Conservation (phyloP, 2,888 invertebrate genomes). For the Zelleria hepariella region DNA sequence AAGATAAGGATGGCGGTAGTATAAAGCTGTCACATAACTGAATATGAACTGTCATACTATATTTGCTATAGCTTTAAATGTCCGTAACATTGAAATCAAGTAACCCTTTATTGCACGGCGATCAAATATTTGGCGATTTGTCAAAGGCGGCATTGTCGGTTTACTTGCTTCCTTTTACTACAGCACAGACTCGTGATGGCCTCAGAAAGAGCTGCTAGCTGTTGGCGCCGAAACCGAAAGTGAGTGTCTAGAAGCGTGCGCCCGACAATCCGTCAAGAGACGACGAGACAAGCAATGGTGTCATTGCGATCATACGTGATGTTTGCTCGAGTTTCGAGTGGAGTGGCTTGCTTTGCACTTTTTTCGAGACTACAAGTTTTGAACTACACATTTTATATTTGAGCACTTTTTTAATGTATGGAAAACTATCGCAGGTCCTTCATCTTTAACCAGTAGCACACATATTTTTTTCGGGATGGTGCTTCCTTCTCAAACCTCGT, state of each 20-base stretch:
- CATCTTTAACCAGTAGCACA: too few relatives aligned
- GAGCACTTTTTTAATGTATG: too few relatives aligned
- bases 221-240: slow-evolving; percentile 47
- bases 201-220: slow-evolving; percentile 27
- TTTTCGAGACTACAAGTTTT: too few relatives aligned
- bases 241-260: slow-evolving; percentile 28
- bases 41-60: too few relatives aligned
- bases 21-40: too few relatives aligned
- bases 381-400: too few relatives aligned
- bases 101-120: background rate
- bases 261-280: slow-evolving; percentile 8
- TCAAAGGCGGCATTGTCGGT: background rate
- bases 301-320: background rate
- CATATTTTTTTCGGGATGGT: too few relatives aligned
- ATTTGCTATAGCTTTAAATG: too few relatives aligned
- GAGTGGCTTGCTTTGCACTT: background rate
- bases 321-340: background rate
- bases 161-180: background rate
- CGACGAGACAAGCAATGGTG: background rate
- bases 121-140: too few relatives aligned
- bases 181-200: slow-evolving; percentile 3
- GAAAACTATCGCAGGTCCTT: too few relatives aligned
- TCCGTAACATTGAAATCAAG: background rate
- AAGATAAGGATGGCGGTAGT: too few relatives aligned
- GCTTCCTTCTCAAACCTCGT: too few relatives aligned